Conservation (phyloP, 2,888 invertebrate species). For the Brachyptera risi region DNA sequence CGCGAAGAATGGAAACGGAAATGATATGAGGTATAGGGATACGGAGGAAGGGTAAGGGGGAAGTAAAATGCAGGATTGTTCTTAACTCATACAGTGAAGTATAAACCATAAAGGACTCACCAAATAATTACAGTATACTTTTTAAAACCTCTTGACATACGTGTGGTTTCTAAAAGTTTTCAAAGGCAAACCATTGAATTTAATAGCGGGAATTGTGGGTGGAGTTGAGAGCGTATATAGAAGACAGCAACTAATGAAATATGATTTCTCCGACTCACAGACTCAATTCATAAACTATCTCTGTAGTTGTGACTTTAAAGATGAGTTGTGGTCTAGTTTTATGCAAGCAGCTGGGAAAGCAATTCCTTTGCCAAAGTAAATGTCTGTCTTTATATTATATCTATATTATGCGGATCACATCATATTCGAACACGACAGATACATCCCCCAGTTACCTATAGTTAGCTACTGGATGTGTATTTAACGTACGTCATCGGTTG, state of each 20-base stretch:
- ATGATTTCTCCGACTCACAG: neutral
- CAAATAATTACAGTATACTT: conserved; percentile 10
- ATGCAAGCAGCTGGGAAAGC: conserved; percentile 27
- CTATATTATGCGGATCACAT: conserved; percentile 11
- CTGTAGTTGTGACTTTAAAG: conserved; percentile 15
- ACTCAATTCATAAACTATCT: conserved; percentile 14
- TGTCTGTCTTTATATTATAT: conserved; percentile 20
- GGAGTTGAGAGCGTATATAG: too few relatives aligned
- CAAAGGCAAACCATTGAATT: neutral
- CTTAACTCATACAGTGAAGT: neutral
- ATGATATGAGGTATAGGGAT: too few relatives aligned
- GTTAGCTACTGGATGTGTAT: conserved; percentile 20
- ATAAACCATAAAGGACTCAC: neutral
- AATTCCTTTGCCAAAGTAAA: conserved; percentile 26
- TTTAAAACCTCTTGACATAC: conserved; percentile 15
- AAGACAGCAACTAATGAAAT: too few relatives aligned
- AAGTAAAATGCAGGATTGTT: conserved; percentile 13
- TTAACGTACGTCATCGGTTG: conserved; percentile 9
- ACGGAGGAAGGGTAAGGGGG: too few relatives aligned
- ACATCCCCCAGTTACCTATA: too few relatives aligned
- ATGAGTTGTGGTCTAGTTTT: conserved; percentile 7
- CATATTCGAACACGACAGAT: conserved; percentile 4
- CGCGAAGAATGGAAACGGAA: conserved; percentile 22
- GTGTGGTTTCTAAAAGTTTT: conserved; percentile 5
- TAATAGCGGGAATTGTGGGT: neutral